Conservation (phyloP, 2,113 vertebrate genomes). For the Pachycephala philippinensis region DNA sequence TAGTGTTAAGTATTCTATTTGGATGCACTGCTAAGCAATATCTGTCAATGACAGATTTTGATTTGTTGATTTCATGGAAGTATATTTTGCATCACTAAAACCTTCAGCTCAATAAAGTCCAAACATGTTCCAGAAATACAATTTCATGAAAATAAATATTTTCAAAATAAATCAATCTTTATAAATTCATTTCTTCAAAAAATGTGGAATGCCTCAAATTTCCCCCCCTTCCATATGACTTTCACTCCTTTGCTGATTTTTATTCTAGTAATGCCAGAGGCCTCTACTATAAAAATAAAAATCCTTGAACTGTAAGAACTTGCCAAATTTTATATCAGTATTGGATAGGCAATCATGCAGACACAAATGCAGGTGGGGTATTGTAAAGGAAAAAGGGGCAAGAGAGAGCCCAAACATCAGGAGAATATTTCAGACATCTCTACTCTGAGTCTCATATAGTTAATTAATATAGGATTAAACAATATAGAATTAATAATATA, state of each 20-base stretch:
- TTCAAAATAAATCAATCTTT: background rate
- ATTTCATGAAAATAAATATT: background rate
- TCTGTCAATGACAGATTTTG: background rate
- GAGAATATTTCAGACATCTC: background rate
- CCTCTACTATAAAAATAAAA: background rate
- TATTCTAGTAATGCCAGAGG: background rate
- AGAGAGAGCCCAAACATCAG: background rate
- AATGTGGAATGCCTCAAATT: background rate
- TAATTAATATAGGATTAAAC: background rate
- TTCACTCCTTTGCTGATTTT: background rate
- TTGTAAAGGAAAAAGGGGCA: background rate
- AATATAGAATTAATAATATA: background rate
- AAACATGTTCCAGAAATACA: background rate
- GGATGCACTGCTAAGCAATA: background rate
- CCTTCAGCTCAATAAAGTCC: background rate
- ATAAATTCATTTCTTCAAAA: background rate
- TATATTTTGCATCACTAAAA: background rate
- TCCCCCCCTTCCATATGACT: background rate
- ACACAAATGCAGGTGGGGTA: background rate
- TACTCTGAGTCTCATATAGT: background rate
- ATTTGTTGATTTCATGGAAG: background rate
- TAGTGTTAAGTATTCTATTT: background rate
- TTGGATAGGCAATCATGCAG: background rate
- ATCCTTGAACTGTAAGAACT: background rate
- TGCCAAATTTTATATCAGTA: background rate